phyloP scores from a whole-genome alignment of 2,113 vertebrate species.

The Engystomops pustulosus region DNA sequence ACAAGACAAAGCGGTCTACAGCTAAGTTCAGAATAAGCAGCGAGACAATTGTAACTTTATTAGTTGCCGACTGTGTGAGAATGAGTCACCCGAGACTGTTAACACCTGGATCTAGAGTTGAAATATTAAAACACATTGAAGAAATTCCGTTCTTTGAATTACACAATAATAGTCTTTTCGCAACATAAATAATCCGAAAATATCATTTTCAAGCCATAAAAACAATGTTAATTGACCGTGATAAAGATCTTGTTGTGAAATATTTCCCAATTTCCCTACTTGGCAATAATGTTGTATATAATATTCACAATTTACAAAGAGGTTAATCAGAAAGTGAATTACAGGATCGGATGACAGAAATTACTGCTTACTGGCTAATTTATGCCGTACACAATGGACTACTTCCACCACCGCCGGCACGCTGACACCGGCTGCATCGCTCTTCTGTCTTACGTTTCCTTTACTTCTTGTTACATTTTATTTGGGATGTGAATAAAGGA shows the following conservation, averaged over 20 bases:
- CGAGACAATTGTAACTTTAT: constrained; percentile 78
- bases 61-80: constrained; percentile 74
- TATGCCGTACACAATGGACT: constrained; percentile 38
- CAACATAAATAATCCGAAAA: constrained; percentile 84
- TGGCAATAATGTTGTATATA: constrained; percentile 61
- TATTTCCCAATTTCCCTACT: constrained; percentile 61
- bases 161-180: constrained; percentile 77
- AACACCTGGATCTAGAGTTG: constrained; percentile 82
- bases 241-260: constrained; percentile 82
- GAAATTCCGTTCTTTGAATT: constrained; percentile 76
- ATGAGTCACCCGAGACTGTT: constrained; percentile 76
- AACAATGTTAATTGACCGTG: constrained; percentile 81
- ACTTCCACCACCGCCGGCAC: neutral
- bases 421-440: neutral
- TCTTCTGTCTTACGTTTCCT: constrained; percentile 9
- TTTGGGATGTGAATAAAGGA: neutral
- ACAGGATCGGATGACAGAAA: constrained; percentile 25
- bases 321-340: constrained; percentile 48
- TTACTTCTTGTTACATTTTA: constrained; percentile 18
- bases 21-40: constrained; percentile 71
- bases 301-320: constrained; percentile 45
- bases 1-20: constrained; percentile 66
- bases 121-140: constrained; percentile 71
- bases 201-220: constrained; percentile 76
- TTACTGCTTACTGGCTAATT: constrained; percentile 44